phyloP scores from a whole-genome alignment of 2,113 vertebrate species.

The Tenrec ecaudatus region DNA sequence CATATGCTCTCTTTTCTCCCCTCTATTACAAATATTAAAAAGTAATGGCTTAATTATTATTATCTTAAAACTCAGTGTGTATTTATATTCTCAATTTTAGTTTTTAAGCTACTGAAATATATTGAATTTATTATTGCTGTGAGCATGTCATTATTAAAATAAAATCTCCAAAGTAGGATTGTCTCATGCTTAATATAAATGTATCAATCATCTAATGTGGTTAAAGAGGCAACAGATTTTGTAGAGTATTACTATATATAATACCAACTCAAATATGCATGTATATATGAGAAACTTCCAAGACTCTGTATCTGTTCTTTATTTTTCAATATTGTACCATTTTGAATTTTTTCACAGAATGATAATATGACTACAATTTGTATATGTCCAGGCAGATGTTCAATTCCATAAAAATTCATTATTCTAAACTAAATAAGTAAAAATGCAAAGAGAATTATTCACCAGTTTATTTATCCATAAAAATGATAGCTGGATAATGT shows the following conservation, averaged over 20 bases:
- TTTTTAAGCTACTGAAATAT: background rate
- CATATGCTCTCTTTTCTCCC: background rate
- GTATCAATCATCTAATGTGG: background rate
- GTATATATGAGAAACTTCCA: background rate
- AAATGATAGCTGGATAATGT: conserved; percentile 56
- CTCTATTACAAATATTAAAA: conserved; percentile 8
- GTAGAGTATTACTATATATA: background rate
- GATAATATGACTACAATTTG: conserved; percentile 52
- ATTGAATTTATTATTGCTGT: background rate
- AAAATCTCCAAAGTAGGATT: background rate
- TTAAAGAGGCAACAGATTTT: conserved; percentile 40
- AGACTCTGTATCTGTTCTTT: background rate
- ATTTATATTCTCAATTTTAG: background rate
- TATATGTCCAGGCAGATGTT: conserved; percentile 36
- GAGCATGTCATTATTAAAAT: background rate
- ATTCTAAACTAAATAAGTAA: conserved; percentile 72
- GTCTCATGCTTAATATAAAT: conserved; percentile 27
- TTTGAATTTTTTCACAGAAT: conserved; percentile 59
- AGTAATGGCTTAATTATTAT: background rate
- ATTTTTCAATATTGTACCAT: conserved; percentile 42
- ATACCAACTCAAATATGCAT: background rate
- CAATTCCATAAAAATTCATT: conserved; percentile 65
- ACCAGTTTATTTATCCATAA: conserved; percentile 57
- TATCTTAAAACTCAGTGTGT: conserved; percentile 8
- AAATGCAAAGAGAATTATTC: conserved; percentile 63